Evolutionary conservation across 2,888 invertebrate species (phyloP).

Genomic region (Chloromyia formosa): DNA sequence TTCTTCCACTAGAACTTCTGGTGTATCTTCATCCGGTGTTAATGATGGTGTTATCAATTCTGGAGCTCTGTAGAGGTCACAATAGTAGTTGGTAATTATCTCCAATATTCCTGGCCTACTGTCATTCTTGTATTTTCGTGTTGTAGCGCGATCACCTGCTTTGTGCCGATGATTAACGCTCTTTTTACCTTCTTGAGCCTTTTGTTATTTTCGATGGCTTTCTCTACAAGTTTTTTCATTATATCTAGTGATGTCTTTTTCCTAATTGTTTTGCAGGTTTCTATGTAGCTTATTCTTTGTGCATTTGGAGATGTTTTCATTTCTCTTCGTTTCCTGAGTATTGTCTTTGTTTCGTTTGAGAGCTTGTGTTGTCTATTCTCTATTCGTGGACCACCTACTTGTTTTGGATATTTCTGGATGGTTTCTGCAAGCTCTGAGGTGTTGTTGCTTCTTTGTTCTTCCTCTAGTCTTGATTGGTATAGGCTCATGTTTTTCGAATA

Average conservation of each 20-base stretch:
- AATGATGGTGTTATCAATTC: no score
- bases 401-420: not conserved
- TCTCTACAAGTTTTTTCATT: not conserved
- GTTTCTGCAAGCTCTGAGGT: not conserved
- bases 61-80: no score
- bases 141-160: constrained; percentile 2
- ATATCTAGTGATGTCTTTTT: constrained; percentile 1
- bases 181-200: constrained; percentile 18
- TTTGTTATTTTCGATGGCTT: not conserved
- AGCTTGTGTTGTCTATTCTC: constrained; percentile 4
- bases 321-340: constrained; percentile 16
- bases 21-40: no score
- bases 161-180: not conserved
- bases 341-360: constrained; percentile 10
- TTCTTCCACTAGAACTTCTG: no score
- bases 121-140: not conserved
- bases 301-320: constrained; percentile 17
- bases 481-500: not conserved
- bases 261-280: constrained; percentile 12
- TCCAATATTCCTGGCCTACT: constrained; percentile 8
- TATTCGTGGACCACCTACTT: not conserved
- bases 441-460: no score
- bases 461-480: no score
- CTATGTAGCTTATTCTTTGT: constrained; percentile 11
- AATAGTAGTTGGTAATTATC: no score